Evolutionary conservation across 2,113 vertebrate genomes (phyloP).

Genomic region (Phyllostomus hastatus): DNA sequence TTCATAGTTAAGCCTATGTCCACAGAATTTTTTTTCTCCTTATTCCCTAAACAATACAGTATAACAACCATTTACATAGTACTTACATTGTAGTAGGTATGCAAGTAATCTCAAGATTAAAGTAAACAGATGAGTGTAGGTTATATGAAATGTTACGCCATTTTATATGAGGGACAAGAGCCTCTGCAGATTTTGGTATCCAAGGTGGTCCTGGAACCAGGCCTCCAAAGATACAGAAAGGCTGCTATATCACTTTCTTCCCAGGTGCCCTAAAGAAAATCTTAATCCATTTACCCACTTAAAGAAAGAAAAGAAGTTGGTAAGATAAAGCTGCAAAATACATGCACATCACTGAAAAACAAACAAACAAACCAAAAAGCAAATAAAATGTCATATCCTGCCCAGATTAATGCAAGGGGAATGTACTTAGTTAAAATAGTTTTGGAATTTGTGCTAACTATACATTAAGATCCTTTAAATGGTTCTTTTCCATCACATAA

Average conservation of each 20-base stretch:
- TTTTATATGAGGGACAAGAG: background rate
- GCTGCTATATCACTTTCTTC: background rate
- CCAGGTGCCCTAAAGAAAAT: background rate
- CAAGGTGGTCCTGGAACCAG: background rate
- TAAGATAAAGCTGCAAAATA: slow-evolving; percentile 6
- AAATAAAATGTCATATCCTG: background rate
- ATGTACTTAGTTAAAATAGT: background rate
- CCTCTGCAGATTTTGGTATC: background rate
- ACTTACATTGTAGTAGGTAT: background rate
- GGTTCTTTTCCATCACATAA: background rate
- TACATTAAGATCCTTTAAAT: background rate
- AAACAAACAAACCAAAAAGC: background rate
- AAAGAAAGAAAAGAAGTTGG: background rate
- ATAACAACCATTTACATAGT: background rate
- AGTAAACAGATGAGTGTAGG: too few species aligned
- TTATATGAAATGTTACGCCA: background rate
- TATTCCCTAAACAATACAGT: background rate
- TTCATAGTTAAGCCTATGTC: background rate
- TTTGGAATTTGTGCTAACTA: background rate
- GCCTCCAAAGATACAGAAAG: background rate
- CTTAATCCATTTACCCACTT: background rate
- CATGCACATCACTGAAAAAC: background rate
- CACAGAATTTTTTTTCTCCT: background rate
- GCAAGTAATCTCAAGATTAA: background rate
- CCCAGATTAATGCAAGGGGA: background rate